phyloP scores from a whole-genome alignment of 2,113 vertebrate genomes.

The Sakesphorus luctuosus region DNA sequence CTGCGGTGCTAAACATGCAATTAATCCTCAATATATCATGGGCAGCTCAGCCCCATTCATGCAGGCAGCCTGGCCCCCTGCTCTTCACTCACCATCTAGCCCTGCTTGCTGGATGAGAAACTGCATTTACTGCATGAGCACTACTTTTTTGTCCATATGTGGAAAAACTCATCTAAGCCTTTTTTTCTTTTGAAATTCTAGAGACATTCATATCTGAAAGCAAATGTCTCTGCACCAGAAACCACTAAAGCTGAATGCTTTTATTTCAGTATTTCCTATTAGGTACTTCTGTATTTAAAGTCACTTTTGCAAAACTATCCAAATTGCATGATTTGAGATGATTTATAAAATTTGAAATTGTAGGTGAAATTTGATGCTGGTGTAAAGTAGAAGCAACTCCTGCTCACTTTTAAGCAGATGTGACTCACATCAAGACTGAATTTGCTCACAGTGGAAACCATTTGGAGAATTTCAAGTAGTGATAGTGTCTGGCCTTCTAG shows the following conservation, averaged over 20 bases:
- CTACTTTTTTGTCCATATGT: neutral
- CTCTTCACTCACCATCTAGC: neutral
- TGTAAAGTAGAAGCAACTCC: neutral
- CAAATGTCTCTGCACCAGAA: neutral
- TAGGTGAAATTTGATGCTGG: neutral
- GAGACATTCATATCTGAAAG: neutral
- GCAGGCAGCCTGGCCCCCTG: neutral
- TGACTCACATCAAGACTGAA: neutral
- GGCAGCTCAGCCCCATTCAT: neutral
- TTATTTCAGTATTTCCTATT: neutral
- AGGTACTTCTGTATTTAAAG: neutral
- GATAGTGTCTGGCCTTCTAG: neutral
- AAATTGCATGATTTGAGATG: neutral
- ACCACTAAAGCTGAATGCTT: neutral
- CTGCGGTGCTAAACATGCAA: neutral
- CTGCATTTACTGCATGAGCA: fast-evolving
- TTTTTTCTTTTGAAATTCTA: neutral
- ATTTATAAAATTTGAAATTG: neutral
- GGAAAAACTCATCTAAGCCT: neutral
- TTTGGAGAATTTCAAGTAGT: conserved; percentile 42
- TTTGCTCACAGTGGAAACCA: conserved; percentile 52
- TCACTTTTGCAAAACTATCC: neutral
- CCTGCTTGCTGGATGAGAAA: neutral
- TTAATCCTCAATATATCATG: neutral
- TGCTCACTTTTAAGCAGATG: conserved; percentile 29